These are phyloP conservation scores for Parotocinclus haroldoi DNA, from an alignment of 2,797 vertebrate genomes.

Conservation along the genomic window DNA sequence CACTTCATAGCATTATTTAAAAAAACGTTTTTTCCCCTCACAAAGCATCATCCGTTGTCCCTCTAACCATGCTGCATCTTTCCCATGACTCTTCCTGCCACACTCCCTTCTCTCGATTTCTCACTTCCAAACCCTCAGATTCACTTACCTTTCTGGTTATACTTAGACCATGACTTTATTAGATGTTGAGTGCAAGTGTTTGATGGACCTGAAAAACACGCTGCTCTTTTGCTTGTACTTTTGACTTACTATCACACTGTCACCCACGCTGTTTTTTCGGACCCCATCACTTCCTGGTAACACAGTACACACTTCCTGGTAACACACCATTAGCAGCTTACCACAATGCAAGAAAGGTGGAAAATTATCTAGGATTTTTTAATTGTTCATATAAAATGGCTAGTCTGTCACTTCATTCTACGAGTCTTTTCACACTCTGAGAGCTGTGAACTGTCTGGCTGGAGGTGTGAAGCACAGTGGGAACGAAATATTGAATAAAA, in stretches of 20 bases:
- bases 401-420: not conserved
- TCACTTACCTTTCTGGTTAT: constrained; percentile 51
- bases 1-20: too few relatives aligned
- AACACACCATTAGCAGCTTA: constrained; percentile 1
- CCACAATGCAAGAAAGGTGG: not conserved
- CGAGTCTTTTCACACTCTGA: not conserved
- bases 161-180: constrained; percentile 58
- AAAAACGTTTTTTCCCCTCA: not conserved
- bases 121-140: not conserved
- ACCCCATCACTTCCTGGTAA: not conserved
- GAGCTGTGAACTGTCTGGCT: constrained; percentile 5
- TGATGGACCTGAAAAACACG: not conserved
- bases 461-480: constrained; percentile 9
- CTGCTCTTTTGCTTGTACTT: constrained; percentile 48
- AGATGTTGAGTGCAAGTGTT: not conserved
- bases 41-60: not conserved
- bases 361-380: not conserved
- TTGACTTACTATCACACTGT: too few relatives aligned
- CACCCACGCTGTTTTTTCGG: constrained; percentile 33
- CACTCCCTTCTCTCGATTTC: too few relatives aligned
- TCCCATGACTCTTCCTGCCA: constrained; percentile 20
- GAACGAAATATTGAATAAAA: not conserved
- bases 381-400: constrained; percentile 9
- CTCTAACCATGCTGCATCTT: constrained; percentile 30
- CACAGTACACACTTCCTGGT: too few relatives aligned